Evolutionary conservation across 2,113 vertebrate genomes (phyloP), one percentile per base, ranked within the genome.

Genomic region (Thinocorus orbignyianus): DNA sequence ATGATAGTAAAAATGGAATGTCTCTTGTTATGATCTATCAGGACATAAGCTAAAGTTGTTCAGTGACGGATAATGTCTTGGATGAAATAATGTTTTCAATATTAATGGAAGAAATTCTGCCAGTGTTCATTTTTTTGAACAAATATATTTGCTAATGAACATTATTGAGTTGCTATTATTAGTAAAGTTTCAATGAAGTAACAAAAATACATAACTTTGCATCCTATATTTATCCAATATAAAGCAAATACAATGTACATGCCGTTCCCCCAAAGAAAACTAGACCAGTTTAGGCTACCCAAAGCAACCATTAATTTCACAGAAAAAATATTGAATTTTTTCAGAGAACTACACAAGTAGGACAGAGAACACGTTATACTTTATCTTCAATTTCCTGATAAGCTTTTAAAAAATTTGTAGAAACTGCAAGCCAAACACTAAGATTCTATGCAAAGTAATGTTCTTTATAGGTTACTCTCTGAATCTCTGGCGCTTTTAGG

Each of bases 1-100:
- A 46, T 49, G 11, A 5, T 33, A 88, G 33, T 68, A 69, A 62
- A 85, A 88, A 16, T 77, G 10, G 14, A 73, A 72, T 86, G 24
- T n/a, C 69, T 83, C 28, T 66, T 86, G 10, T 84, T 44, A 51
- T 46, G 18, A 54, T 69, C 30, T 37, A 52, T 81, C 55, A 86
- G 35, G 69, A 80, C 66, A 94, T 82, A 78, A 93, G 31, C 7
- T 33, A 13, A 90, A 55, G 31, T 48, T 3, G 55, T 41, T 85
- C 71, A 55, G 30, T 82, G 48, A 88, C 68, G 92, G 69, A 80
- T 77, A 51, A 72, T 66, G 71, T 93, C 58, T 95, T 96, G 49
- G 69, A 64, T 93, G 52, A 88, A 93, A 81, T 26, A 60, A 46
- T 46, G 6, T 81, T 90, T 84, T 83, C 41, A 83, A 4, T 88